Percentiles rank a stretch among this genome's conserved stretches.
These are phyloP conservation scores for Lithobates pipiens DNA, from an alignment of 2,797 vertebrate species.

Conservation along the genomic window DNA sequence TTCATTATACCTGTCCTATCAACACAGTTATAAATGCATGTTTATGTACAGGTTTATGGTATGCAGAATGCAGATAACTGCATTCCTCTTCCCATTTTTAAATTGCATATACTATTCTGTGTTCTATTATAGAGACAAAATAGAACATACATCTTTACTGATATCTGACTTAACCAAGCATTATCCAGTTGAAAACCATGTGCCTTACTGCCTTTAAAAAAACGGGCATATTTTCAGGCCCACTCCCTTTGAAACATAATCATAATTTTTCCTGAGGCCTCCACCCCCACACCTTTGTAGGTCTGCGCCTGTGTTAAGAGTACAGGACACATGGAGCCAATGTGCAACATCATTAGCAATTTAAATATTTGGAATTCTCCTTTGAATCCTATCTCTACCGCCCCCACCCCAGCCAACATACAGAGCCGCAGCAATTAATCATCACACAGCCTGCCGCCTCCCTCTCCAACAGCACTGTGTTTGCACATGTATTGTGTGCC, in stretches of 20 bases:
- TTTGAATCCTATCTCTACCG: slow-evolving; percentile 56
- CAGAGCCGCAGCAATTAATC: slow-evolving; percentile 62
- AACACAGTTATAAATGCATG: neutral
- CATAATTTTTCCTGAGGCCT: slow-evolving; percentile 43
- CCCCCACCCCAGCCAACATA: slow-evolving; percentile 51
- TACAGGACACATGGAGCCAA: slow-evolving; percentile 50
- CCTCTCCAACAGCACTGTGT: slow-evolving; percentile 55
- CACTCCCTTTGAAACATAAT: slow-evolving; percentile 35
- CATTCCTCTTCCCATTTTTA: neutral
- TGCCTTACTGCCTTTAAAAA: slow-evolving; percentile 12
- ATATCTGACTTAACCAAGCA: neutral
- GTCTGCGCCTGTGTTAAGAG: slow-evolving; percentile 44
- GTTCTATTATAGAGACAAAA: too few species aligned
- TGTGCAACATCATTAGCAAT: slow-evolving; percentile 56
- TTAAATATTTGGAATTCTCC: slow-evolving; percentile 62
- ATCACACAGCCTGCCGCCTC: slow-evolving; percentile 58
- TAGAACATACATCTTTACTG: neutral
- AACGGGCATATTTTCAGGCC: slow-evolving; percentile 13
- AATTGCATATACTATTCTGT: neutral
- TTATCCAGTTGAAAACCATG: neutral
- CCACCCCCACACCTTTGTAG: slow-evolving; percentile 58
- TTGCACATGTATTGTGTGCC: slow-evolving; percentile 61
- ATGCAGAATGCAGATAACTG: neutral
- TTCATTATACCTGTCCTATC: neutral
- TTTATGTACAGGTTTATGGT: neutral